Evolutionary conservation across 2,113 vertebrate genomes (phyloP).

Genomic region (Euleptes europaea): DNA sequence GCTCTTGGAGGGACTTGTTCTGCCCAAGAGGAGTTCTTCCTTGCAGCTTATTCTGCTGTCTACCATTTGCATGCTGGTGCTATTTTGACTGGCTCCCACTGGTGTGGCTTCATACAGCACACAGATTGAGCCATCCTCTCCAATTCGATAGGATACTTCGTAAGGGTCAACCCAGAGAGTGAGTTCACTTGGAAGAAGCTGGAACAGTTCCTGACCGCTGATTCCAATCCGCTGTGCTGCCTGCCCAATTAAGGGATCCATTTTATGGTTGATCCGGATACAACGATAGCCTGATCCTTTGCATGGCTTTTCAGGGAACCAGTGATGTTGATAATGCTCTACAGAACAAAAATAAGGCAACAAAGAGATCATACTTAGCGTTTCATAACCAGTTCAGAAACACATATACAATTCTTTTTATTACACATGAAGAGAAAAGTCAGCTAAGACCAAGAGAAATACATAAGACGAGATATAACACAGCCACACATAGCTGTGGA

Average conservation of each 20-base stretch:
- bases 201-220: constrained; percentile 96
- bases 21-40: constrained; percentile 96
- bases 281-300: constrained; percentile 98
- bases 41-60: constrained; percentile 99
- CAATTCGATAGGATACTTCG: constrained; percentile 98
- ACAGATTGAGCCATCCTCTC: constrained; percentile 98
- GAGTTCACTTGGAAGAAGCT: constrained; percentile 97
- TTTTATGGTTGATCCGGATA: constrained; percentile 99
- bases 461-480: background rate
- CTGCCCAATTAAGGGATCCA: constrained; percentile 98
- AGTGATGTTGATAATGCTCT: constrained; percentile 99
- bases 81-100: constrained; percentile 73
- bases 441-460: accelerated
- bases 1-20: constrained; percentile 95
- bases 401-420: accelerated
- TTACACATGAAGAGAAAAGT: background rate
- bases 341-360: constrained; percentile 49
- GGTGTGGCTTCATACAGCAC: constrained; percentile 96
- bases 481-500: background rate
- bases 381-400: background rate
- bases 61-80: constrained; percentile 86
- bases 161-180: constrained; percentile 99
- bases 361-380: constrained; percentile 49
- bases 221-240: constrained; percentile 96
- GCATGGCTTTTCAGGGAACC: constrained; percentile 98